Evolutionary conservation across 2,113 vertebrate species (phyloP).

Genomic region (Lipophrys pholis): DNA sequence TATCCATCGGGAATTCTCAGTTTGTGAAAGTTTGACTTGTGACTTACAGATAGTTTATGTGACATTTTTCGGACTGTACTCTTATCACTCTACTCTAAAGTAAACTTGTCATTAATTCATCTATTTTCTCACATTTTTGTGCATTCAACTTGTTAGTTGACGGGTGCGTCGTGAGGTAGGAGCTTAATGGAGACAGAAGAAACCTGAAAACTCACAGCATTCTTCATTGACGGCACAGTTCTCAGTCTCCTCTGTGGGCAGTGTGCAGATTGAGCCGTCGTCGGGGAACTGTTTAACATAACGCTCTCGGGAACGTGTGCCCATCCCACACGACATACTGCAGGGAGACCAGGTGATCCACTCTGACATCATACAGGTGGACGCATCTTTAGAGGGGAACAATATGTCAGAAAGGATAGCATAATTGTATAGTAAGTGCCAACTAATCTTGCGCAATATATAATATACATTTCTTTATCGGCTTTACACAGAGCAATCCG

Average conservation of each 20-base stretch:
- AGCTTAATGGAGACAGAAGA: too few relatives aligned
- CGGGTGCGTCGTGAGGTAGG: too few relatives aligned
- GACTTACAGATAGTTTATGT: too few relatives aligned
- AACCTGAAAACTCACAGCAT: constrained; percentile 87
- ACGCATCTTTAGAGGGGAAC: constrained; percentile 83
- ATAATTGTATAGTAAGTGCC: not conserved
- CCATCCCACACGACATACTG: constrained; percentile 91
- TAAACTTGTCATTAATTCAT: too few relatives aligned
- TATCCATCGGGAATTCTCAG: too few relatives aligned
- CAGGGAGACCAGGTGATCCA: constrained; percentile 99
- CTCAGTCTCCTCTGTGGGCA: constrained; percentile 94
- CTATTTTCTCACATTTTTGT: too few relatives aligned
- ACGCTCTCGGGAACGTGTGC: constrained; percentile 91
- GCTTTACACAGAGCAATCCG: not conserved
- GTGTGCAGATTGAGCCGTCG: constrained; percentile 93
- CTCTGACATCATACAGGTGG: constrained; percentile 99
- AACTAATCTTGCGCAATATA: not conserved
- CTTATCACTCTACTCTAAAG: too few relatives aligned
- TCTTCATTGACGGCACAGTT: constrained; percentile 95
- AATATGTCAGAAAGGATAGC: not conserved
- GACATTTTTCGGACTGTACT: too few relatives aligned
- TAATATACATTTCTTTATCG: not conserved
- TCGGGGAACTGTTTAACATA: constrained; percentile 97
- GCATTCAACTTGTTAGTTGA: too few relatives aligned
- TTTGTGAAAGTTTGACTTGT: too few relatives aligned